phyloP scores from a whole-genome alignment of 2,797 vertebrate genomes.

The Bradypodion ventrale region DNA sequence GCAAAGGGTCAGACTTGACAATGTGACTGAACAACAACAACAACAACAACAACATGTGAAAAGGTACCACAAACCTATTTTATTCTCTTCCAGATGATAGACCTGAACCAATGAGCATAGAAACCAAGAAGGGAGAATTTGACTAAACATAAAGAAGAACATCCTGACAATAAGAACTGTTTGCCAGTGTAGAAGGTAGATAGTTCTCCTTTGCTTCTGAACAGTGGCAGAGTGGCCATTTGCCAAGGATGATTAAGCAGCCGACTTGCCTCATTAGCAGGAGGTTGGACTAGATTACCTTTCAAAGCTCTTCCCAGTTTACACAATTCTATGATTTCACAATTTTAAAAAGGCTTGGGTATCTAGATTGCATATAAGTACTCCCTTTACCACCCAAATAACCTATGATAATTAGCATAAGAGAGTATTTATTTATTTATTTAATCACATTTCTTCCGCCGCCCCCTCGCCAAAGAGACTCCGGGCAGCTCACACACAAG shows the following conservation, averaged over 20 bases:
- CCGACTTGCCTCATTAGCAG: not conserved
- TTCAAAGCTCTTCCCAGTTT: not conserved
- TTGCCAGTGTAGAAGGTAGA: not conserved
- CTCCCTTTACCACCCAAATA: not conserved
- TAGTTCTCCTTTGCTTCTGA: too few species aligned
- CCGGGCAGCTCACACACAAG: too few species aligned
- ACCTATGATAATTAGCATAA: not conserved
- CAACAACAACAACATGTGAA: too few species aligned
- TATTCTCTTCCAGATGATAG: not conserved
- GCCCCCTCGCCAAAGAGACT: too few species aligned
- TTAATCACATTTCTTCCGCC: too few species aligned
- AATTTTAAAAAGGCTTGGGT: not conserved
- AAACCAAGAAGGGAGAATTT: not conserved
- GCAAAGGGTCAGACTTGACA: too few species aligned
- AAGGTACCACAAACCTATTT: not conserved
- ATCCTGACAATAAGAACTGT: not conserved
- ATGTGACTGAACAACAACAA: too few species aligned
- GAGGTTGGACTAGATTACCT: not conserved
- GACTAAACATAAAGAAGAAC: not conserved
- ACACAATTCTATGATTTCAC: not conserved
- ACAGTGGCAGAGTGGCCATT: not conserved
- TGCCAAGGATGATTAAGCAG: not conserved
- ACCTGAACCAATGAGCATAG: not conserved
- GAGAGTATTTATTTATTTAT: too few species aligned
- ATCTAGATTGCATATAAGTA: not conserved